Conservation (phyloP, 2,113 vertebrate species). For the Aleadryas rufinucha region DNA sequence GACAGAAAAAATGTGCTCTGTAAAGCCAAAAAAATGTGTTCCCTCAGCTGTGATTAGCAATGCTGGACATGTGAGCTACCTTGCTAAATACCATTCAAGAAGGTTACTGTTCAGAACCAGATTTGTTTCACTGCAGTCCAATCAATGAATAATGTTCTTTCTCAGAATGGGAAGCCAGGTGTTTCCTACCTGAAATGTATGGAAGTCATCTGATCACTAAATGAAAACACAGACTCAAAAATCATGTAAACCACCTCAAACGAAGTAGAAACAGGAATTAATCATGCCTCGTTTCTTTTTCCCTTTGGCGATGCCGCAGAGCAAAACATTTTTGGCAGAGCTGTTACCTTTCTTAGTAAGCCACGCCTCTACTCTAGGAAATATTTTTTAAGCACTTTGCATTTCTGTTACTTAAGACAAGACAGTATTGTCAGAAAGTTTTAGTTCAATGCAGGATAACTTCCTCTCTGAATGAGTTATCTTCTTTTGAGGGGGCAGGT, state of each 20-base stretch:
- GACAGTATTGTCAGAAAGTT: background rate
- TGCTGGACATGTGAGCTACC: background rate
- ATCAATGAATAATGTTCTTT: background rate
- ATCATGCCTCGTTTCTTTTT: background rate
- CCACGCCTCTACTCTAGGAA: background rate
- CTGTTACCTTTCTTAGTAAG: background rate
- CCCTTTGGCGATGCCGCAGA: conserved; percentile 18
- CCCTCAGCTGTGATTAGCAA: background rate
- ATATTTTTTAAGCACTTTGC: background rate
- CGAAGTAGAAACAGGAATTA: background rate
- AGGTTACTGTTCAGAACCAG: background rate
- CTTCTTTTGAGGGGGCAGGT: background rate
- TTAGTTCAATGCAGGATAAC: background rate
- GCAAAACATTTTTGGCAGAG: background rate
- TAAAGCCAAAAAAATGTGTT: background rate
- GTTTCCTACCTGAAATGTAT: background rate
- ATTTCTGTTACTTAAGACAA: background rate
- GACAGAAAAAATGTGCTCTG: background rate
- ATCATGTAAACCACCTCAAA: background rate
- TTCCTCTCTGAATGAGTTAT: background rate
- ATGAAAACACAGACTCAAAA: background rate
- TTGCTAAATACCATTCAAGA: background rate
- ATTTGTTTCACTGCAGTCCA: background rate
- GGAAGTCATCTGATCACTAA: background rate
- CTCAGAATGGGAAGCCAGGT: background rate